Evolutionary conservation across 2,888 invertebrate genomes (phyloP), one percentile per base, ranked within the genome.

Genomic region (Tubiluchus corallicola): DNA sequence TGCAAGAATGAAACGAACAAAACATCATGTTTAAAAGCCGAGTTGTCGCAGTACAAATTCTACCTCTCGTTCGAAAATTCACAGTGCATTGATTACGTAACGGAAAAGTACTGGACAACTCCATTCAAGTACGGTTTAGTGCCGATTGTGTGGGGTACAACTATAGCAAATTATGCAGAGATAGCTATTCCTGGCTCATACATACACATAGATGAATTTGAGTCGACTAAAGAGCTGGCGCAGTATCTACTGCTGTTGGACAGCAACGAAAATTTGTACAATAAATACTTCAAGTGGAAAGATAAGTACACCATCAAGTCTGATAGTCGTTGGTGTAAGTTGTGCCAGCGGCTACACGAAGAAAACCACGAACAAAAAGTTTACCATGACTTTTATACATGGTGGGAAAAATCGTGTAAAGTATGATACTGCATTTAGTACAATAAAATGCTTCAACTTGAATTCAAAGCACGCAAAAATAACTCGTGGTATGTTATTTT

Each of bases 161-260:
- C n/a, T 9, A n/a, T n/a, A 29, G 29, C 29, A 9, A n/a, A 29
- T n/a, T 29, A 29, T n/a, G 29, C 29, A 9, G 9, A 9, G 9
- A n/a, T n/a, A n/a, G 29, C 29, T n/a, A n/a, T 29, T n/a, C 5
- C 40, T 18, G 9, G 37, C 13, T 42, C 42, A 4, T 42, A 41
- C 42, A 42, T 42, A 13, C 40, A 42, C 39, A 9, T 42, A 5
- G 42, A 42, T 9, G 42, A 42, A 20, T 42, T 41, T 39, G n/a
- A 20, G 13, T 37, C 42, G 13, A 17, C 39, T 9, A 4, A 16
- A 4, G 29, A 5, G 5, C 40, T 42, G 3, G 42, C 42, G 3
- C 21, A 42, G 13, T 40, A 42, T 15, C 37, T 42, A 16, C 4
- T 29, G 42, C 37, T 29, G 21, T 29, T 42, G 4, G 39, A 42